phyloP scores from a whole-genome alignment of 2,113 vertebrate genomes.

The Pogona vitticeps region DNA sequence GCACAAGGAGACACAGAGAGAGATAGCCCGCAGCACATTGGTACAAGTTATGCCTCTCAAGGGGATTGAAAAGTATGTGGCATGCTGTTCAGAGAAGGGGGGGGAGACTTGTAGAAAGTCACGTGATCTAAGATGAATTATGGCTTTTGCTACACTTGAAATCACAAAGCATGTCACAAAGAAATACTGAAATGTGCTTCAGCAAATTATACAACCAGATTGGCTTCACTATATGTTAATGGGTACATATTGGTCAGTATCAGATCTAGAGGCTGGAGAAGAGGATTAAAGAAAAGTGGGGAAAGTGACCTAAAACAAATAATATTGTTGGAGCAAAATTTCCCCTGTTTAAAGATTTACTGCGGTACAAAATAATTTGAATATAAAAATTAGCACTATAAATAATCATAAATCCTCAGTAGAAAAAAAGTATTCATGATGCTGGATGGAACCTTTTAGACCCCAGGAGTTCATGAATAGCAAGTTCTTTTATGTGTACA shows the following conservation, averaged over 20 bases:
- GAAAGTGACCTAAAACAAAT: too few relatives aligned
- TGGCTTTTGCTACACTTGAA: conserved; percentile 23
- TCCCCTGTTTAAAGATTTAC: not conserved
- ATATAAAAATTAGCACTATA: not conserved
- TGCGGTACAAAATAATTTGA: not conserved
- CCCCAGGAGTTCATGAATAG: not conserved
- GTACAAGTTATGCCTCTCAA: conserved; percentile 1
- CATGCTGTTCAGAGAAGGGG: not conserved
- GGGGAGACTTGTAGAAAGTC: not conserved
- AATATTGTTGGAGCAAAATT: not conserved
- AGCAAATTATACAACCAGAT: not conserved
- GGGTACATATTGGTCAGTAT: not conserved
- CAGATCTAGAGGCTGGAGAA: not conserved
- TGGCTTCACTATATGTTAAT: not conserved
- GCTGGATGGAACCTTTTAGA: not conserved
- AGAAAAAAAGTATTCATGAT: not conserved
- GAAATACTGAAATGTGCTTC: not conserved
- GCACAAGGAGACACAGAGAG: conserved; percentile 28
- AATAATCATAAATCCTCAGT: not conserved
- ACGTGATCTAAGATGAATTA: conserved; percentile 17
- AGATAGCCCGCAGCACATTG: not conserved
- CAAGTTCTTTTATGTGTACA: not conserved
- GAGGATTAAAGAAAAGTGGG: not conserved
- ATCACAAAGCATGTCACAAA: conserved; percentile 5
- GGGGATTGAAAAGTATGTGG: not conserved